Evolutionary conservation across 1,140 invertebrate species (phyloP).

Genomic region (Pristionchus pacificus): DNA sequence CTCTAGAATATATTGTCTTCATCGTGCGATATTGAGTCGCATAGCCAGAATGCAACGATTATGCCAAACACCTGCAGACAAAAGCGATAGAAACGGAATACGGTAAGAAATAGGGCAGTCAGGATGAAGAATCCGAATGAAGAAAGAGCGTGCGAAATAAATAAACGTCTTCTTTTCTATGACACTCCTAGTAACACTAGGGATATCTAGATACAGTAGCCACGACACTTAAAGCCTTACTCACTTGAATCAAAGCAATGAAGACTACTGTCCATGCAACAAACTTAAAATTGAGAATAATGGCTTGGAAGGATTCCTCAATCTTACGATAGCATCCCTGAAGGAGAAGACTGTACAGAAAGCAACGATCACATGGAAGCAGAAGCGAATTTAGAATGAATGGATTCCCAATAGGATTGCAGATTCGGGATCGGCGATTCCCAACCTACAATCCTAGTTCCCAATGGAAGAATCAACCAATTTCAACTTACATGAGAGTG

Average conservation of each 20-base stretch:
- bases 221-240: neutral
- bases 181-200: too few relatives aligned
- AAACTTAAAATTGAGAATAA: conserved; percentile 48
- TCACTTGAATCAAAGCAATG: conserved; percentile 50
- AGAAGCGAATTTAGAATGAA: neutral
- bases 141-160: too few relatives aligned
- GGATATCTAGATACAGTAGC: neutral
- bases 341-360: conserved; percentile 9
- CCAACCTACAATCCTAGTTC: too few relatives aligned
- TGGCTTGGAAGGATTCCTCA: conserved; percentile 43
- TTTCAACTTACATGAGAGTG: conserved; percentile 49
- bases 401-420: neutral
- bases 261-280: conserved; percentile 55
- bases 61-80: conserved; percentile 48
- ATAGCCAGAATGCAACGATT: conserved; percentile 55
- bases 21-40: conserved; percentile 48
- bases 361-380: conserved; percentile 1
- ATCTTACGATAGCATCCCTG: conserved; percentile 53
- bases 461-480: neutral
- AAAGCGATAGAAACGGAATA: neutral
- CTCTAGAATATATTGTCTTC: conserved; percentile 34
- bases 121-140: too few relatives aligned
- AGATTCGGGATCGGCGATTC: too few relatives aligned
- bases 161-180: too few relatives aligned
- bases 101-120: neutral